These are phyloP conservation scores for Microchirus variegatus DNA, from an alignment of 2,797 vertebrate species.

Conservation along the genomic window DNA sequence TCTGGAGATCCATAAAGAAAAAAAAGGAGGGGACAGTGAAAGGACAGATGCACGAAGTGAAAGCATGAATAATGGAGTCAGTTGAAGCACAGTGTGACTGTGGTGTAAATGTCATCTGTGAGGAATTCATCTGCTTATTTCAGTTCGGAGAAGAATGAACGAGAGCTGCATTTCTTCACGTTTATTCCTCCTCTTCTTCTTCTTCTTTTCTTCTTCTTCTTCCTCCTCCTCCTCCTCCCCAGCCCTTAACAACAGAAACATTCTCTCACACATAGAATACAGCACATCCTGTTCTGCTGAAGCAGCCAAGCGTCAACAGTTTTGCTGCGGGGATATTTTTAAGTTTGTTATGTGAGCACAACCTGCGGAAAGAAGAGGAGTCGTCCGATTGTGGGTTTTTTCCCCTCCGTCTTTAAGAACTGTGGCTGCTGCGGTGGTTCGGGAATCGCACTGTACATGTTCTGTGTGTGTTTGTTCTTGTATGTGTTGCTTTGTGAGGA, in stretches of 20 bases:
- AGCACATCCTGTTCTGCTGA: constrained; percentile 26
- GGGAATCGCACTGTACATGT: constrained; percentile 6
- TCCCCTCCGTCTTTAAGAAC: constrained; percentile 20
- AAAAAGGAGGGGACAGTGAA: constrained; percentile 1
- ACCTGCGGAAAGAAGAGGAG: constrained; percentile 32
- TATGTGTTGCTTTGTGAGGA: background rate
- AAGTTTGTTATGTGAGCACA: constrained; percentile 38
- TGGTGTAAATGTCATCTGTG: constrained; percentile 7
- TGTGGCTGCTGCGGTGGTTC: constrained; percentile 13
- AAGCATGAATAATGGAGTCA: constrained; percentile 42
- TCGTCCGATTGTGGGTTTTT: constrained; percentile 36
- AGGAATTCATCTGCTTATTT: constrained; percentile 8
- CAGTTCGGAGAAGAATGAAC: constrained; percentile 6
- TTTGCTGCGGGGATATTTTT: constrained; percentile 45
- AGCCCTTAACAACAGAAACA: constrained; percentile 3
- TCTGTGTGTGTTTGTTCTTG: constrained; percentile 4
- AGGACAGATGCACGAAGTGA: constrained; percentile 8
- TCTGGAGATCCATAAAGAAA: constrained; percentile 14
- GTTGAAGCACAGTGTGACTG: constrained; percentile 14
- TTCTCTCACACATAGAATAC: constrained; percentile 6
- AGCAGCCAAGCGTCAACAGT: constrained; percentile 24
- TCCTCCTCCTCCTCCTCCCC: no score
- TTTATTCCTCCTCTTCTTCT: constrained; percentile 6
- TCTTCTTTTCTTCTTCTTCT: no score
- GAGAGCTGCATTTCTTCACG: constrained; percentile 6